These are phyloP conservation scores for Scomberomorus guttatus DNA, from an alignment of 2,797 vertebrate species.

Conservation along the genomic window DNA sequence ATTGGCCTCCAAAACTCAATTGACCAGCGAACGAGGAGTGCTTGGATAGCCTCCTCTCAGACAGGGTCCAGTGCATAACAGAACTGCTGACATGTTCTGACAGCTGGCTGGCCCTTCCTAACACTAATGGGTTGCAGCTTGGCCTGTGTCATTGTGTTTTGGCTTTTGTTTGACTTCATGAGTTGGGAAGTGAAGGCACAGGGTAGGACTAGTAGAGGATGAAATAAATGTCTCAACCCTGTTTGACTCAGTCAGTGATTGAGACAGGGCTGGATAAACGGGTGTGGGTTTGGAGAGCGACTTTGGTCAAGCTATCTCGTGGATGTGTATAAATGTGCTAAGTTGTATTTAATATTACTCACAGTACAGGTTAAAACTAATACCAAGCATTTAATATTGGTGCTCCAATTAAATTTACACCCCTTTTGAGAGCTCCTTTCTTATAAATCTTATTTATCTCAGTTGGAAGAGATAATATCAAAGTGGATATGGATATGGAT, in stretches of 20 bases:
- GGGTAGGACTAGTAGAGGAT: conserved; percentile 27
- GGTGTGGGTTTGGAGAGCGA: conserved; percentile 1
- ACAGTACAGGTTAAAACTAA: not conserved
- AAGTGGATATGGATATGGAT: conserved; percentile 15
- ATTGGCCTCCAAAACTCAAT: conserved; percentile 62
- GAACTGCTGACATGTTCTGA: conserved; percentile 72
- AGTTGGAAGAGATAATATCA: conserved; percentile 32
- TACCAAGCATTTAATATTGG: not conserved
- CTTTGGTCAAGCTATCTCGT: not conserved
- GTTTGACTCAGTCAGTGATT: conserved; percentile 45
- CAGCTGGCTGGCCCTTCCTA: conserved; percentile 60
- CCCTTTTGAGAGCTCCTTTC: conserved; percentile 7
- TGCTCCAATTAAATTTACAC: not conserved
- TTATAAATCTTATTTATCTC: conserved; percentile 26
- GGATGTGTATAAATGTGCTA: conserved; percentile 13
- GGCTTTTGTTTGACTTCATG: conserved; percentile 64
- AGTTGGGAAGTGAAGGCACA: conserved; percentile 39
- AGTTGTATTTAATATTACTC: conserved; percentile 10
- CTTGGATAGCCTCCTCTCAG: conserved; percentile 58
- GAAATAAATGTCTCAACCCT: conserved; percentile 53
- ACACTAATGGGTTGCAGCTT: conserved; percentile 71
- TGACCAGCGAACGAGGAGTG: conserved; percentile 60
- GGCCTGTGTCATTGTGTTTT: conserved; percentile 61
- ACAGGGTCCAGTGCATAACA: conserved; percentile 55
- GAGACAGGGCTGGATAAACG: conserved; percentile 1